Base-by-base conservation (phyloP, 1,140 invertebrate genomes). In the Drosophila ercepeae region DNA sequence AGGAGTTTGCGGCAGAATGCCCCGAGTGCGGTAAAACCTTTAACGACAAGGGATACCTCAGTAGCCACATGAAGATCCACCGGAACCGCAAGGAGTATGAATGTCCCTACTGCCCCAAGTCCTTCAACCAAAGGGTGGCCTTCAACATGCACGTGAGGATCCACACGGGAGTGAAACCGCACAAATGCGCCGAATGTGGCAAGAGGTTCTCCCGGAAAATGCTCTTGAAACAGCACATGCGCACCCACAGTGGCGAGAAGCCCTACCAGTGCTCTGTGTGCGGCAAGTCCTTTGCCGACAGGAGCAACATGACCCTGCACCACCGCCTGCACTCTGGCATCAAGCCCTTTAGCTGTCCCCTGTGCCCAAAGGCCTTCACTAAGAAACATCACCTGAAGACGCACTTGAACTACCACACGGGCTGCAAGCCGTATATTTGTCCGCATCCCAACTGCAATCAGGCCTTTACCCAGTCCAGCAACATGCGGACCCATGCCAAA, bases 331-430 rank as follows among this genome's bases (percentile, higher is more conserved):
- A 97, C 78, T 95, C 95, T 51, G 95, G 95, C 23, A 94, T 97
- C 21, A 96, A 97, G 75, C 97, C 97, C 0, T 98, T 98, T 90
- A 94, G 95, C 19, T 98, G 97, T 82, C 94, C 94, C 1, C 91
- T 97, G 1, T 98, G 97, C 84, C 94, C 95, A 3, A 96, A 98
- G 67, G 94, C 96, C 2, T 98, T 98, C 91, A 96, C 97, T 25
- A 97, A 96, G 91, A 96, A 96, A 72, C 95, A 96, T 75, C 95
- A 96, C 75, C 92, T 97, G 7, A 96, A 97, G 89, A 97, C 96
- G 0, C 97, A 97, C 90, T 92, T 96, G 21, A 97, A 97, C 86
- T 96, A 95, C 68, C 95, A 96, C 78, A 96, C 94, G 0, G 95
- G 95, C 0, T 93, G 94, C 27, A 96, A 96, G 71, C 95, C 95